Evolutionary conservation across 2,888 invertebrate species (phyloP).

Genomic region (Venusia cambrica): DNA sequence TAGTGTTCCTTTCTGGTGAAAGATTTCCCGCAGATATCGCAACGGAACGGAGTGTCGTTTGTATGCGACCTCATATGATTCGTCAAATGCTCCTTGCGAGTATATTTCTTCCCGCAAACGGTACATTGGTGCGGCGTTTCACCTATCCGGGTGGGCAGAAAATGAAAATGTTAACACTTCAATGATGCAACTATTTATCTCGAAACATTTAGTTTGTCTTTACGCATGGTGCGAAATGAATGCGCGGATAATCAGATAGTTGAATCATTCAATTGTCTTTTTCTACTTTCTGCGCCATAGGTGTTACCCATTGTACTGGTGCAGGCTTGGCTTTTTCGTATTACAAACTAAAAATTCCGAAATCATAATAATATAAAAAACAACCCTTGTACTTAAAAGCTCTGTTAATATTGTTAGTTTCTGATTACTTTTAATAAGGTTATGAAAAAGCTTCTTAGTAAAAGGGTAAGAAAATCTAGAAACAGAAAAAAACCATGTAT

Average conservation of each 20-base stretch:
- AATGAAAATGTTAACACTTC: slow-evolving; percentile 61
- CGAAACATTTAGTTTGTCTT: slow-evolving; percentile 52
- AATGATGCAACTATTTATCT: slow-evolving; percentile 76
- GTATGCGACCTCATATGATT: slow-evolving; percentile 94
- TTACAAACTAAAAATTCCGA: slow-evolving; percentile 56
- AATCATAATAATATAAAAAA: slow-evolving; percentile 29
- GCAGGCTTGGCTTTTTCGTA: slow-evolving; percentile 64
- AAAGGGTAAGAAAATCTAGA: too few species aligned
- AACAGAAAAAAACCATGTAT: too few species aligned
- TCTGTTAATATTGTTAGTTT: too few species aligned
- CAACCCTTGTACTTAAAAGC: too few species aligned
- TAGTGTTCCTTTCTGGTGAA: slow-evolving; percentile 95
- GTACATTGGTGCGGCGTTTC: slow-evolving; percentile 94
- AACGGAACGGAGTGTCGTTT: slow-evolving; percentile 92
- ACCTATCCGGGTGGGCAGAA: slow-evolving; percentile 77
- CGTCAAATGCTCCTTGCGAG: slow-evolving; percentile 92
- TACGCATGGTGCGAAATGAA: slow-evolving; percentile 25
- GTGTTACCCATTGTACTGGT: slow-evolving; percentile 49
- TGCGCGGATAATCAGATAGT: slow-evolving; percentile 55
- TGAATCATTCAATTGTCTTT: slow-evolving; percentile 73
- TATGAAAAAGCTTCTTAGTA: too few species aligned
- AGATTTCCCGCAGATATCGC: slow-evolving; percentile 93
- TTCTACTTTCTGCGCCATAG: slow-evolving; percentile 74
- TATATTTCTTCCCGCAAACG: slow-evolving; percentile 93
- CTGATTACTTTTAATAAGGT: too few species aligned